Conservation (phyloP, 2,888 invertebrate species). For the Acrocyrtus sp. region DNA sequence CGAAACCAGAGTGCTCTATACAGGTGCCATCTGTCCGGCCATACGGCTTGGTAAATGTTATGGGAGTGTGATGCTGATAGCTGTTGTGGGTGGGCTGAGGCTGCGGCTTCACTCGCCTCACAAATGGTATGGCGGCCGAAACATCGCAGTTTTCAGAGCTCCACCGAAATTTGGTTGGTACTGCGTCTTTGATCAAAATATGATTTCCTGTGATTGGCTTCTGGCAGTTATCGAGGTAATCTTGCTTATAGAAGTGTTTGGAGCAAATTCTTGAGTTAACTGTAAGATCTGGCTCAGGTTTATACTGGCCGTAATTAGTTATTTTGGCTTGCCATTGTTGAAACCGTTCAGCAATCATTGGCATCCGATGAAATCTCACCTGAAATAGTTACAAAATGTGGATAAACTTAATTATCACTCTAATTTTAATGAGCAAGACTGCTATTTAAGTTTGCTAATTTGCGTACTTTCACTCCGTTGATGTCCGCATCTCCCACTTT, state of each 20-base stretch:
- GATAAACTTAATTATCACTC: not conserved
- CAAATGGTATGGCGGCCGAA: slow-evolving; percentile 46
- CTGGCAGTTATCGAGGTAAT: slow-evolving; percentile 44
- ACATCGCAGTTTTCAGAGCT: slow-evolving; percentile 41
- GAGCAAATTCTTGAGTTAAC: slow-evolving; percentile 56
- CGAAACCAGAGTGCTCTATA: slow-evolving; percentile 37
- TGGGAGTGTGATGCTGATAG: too few species aligned
- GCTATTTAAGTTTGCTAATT: too few species aligned
- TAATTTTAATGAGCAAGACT: too few species aligned
- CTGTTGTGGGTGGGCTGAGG: not conserved
- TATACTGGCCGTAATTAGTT: slow-evolving; percentile 48
- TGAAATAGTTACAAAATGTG: slow-evolving; percentile 2
- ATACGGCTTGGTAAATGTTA: too few species aligned
- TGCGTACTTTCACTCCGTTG: slow-evolving; percentile 48
- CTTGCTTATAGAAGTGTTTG: slow-evolving; percentile 55
- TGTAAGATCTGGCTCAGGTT: slow-evolving; percentile 50
- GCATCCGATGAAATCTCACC: slow-evolving; percentile 59
- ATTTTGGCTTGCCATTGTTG: slow-evolving; percentile 48
- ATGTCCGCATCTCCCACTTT: slow-evolving; percentile 57
- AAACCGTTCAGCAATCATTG: slow-evolving; percentile 49
- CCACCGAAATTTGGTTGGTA: slow-evolving; percentile 51
- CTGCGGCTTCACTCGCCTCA: slow-evolving; percentile 22
- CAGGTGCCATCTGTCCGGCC: slow-evolving; percentile 25
- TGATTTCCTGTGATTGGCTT: slow-evolving; percentile 47
- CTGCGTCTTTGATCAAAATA: slow-evolving; percentile 40